Evolutionary conservation across 2,113 vertebrate species (phyloP).

Genomic region (Dendrocopos noguchii): DNA sequence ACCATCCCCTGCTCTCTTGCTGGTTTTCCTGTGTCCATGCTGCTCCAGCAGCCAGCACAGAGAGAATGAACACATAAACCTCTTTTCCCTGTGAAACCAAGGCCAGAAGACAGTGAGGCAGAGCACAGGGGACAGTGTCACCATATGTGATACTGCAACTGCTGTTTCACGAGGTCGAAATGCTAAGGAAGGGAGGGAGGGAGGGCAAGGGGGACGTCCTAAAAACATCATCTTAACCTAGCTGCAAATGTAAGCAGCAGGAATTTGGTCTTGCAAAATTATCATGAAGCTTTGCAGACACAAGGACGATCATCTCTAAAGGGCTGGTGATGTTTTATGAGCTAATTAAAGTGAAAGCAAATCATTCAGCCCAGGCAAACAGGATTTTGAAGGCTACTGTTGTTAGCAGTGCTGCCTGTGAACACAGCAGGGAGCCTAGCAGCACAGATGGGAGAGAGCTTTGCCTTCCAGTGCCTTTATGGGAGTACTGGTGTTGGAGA

Average conservation of each 20-base stretch:
- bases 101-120: not conserved
- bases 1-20: not conserved
- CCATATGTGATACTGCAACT: rapidly evolving
- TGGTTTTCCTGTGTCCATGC: not conserved
- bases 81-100: not conserved
- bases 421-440: not conserved
- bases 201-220: not conserved
- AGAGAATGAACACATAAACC: not conserved
- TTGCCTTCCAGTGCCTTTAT: not conserved
- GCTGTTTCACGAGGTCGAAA: not conserved
- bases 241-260: not conserved
- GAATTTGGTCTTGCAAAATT: not conserved
- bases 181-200: not conserved
- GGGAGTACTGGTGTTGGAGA: not conserved
- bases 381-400: not conserved
- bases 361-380: not conserved
- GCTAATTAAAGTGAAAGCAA: not conserved
- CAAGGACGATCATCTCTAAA: not conserved
- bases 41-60: not conserved
- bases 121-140: rapidly evolving
- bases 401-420: not conserved
- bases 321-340: not conserved
- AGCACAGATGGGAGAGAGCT: conserved; percentile 2
- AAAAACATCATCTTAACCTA: not conserved
- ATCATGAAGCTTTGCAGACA: not conserved